Evolutionary conservation across 2,888 invertebrate species (phyloP).

Genomic region (Papilio demoleus): DNA sequence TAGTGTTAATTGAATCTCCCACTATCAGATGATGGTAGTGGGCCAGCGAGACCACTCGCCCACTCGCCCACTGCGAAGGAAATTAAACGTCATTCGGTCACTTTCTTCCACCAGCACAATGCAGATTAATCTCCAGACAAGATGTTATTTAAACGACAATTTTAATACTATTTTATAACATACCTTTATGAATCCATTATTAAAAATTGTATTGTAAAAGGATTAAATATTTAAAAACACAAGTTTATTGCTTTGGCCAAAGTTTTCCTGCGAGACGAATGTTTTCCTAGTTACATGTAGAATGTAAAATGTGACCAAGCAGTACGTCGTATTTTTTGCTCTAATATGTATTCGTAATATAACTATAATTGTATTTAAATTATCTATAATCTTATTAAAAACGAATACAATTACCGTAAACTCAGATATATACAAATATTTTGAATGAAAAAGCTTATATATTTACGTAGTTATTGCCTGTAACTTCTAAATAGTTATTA

Average conservation of each 20-base stretch:
- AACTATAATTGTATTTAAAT: constrained; percentile 10
- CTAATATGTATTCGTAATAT: too few species aligned
- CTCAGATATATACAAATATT: constrained; percentile 31
- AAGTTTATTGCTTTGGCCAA: too few species aligned
- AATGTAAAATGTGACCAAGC: too few species aligned
- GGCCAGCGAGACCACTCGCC: constrained; percentile 48
- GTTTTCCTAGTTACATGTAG: not conserved
- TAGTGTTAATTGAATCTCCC: constrained; percentile 67
- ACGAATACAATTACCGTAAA: constrained; percentile 3
- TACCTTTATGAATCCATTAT: not conserved
- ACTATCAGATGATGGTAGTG: constrained; percentile 64
- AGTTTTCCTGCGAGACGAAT: too few species aligned
- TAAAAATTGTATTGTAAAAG: not conserved
- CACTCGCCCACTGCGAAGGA: constrained; percentile 62
- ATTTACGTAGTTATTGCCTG: not conserved
- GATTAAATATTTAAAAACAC: not conserved
- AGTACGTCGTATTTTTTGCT: too few species aligned
- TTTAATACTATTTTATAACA: constrained; percentile 43
- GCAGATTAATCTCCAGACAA: constrained; percentile 56
- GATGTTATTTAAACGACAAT: constrained; percentile 47
- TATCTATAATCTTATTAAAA: constrained; percentile 35
- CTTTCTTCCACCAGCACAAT: constrained; percentile 70
- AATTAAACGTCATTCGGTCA: constrained; percentile 80
- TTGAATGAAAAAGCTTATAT: constrained; percentile 8
- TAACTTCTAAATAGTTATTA: constrained; percentile 11